Percentiles rank a stretch among this genome's conserved stretches.
Conservation (phyloP, 2,113 vertebrate species). For the Myrmecobius fasciatus region DNA sequence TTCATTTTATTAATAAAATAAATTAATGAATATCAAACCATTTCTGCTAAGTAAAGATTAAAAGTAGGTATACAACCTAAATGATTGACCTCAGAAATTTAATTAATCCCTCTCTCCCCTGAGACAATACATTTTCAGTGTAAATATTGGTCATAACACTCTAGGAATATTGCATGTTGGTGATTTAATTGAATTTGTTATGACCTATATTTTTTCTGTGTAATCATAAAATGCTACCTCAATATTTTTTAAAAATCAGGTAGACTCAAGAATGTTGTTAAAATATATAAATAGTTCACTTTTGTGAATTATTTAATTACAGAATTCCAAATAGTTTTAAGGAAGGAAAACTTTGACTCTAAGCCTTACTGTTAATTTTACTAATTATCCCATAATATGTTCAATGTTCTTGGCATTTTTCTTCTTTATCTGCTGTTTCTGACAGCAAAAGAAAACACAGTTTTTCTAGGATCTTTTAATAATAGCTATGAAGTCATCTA, state of each 20-base stretch:
- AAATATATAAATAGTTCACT: slow-evolving; percentile 43
- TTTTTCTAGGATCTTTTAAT: slow-evolving; percentile 5
- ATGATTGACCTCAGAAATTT: slow-evolving; percentile 50
- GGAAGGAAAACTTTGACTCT: slow-evolving; percentile 36
- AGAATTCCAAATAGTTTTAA: slow-evolving; percentile 51
- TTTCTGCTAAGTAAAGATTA: slow-evolving; percentile 14
- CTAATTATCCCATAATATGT: slow-evolving; percentile 14
- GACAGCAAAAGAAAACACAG: not conserved
- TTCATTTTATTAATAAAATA: not conserved
- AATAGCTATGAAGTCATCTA: slow-evolving; percentile 13
- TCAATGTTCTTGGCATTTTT: not conserved
- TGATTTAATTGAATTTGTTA: not conserved
- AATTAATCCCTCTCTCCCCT: not conserved
- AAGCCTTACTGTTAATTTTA: slow-evolving; percentile 38
- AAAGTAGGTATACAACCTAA: slow-evolving; percentile 30
- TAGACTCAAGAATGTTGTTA: slow-evolving; percentile 32
- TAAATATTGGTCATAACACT: not conserved
- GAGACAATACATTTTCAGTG: not conserved
- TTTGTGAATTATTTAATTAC: slow-evolving; percentile 47
- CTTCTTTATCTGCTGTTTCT: not conserved
- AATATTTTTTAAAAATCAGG: not conserved
- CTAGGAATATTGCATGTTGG: not conserved
- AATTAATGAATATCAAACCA: slow-evolving; percentile 13
- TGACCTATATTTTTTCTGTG: not conserved
- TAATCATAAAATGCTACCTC: not conserved